Evolutionary conservation across 2,888 invertebrate species (phyloP).

Genomic region (Lepidocyrtoides sp.): DNA sequence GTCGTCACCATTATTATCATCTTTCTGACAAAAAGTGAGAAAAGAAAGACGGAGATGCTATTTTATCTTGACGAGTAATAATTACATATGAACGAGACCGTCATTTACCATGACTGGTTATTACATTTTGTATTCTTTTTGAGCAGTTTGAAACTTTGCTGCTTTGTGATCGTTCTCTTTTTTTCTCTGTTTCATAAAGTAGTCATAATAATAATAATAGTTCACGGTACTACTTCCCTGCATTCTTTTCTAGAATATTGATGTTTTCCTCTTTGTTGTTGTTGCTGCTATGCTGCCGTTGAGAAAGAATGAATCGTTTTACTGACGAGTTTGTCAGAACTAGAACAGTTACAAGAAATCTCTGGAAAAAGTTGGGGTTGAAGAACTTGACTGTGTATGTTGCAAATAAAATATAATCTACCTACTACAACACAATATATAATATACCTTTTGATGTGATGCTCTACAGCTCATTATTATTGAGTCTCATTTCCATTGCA

Average conservation of each 20-base stretch:
- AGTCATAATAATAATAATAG: not conserved
- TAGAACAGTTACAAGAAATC: not conserved
- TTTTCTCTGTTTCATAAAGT: not conserved
- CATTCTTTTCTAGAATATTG: not conserved
- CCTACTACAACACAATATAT: not conserved
- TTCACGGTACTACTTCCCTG: not conserved
- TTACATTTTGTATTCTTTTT: conserved; percentile 3
- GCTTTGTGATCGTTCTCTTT: not conserved
- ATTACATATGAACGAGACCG: conserved; percentile 49
- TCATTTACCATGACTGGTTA: conserved; percentile 31
- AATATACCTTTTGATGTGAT: too few species aligned
- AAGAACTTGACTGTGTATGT: not conserved
- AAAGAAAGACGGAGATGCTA: not conserved
- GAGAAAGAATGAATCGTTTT: not conserved
- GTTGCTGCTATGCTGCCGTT: too few species aligned
- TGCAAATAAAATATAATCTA: not conserved
- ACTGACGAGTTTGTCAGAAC: not conserved
- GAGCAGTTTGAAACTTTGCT: conserved; percentile 1
- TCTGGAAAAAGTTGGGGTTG: not conserved
- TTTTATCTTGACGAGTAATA: conserved; percentile 53
- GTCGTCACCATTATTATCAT: conserved; percentile 51
- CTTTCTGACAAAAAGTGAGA: conserved; percentile 20
- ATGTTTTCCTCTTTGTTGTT: not conserved
- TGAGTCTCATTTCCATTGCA: not conserved
- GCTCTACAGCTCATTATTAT: too few species aligned